Base-by-base conservation (phyloP, 1,140 invertebrate genomes). In the Potamilus streckersoni region DNA sequence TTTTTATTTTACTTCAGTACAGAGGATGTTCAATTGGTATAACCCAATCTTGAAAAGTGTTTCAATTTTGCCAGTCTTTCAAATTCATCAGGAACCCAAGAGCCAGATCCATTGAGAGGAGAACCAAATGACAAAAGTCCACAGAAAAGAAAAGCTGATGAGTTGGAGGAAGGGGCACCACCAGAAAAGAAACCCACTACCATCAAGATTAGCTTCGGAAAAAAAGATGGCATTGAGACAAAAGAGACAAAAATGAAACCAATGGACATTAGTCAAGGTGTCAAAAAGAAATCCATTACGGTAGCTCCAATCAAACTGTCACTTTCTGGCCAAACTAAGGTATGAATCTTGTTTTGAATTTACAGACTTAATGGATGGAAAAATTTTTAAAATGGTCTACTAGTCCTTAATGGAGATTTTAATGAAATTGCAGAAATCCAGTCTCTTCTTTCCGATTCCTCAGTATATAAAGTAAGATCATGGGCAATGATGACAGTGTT, bases 11-110 rank as follows among this genome's bases (percentile, higher is more conserved):
- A 49, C 38, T 49, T 49, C 38, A 49, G 38, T 49, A 49, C 38
- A 49, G 38, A 8, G 38, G 38, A 4, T 49, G 38, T 49, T 49
- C 38, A 49, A 49, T 49, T 49, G 38, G 38, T 49, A 49, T 49
- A 49, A 49, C 38, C 38, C 38, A 49, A 49, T 49, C 38, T 49
- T 49, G 38, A 49, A 49, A 49, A 49, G 38, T 49, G 38, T 49
- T 76, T 76, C 61, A 76, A 76, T 67, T 76, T 76, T 71, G 62
- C 67, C 74, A 76, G 74, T 76, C 67, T 76, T 69, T 76, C 38
- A 49, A 49, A 49, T 49, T 67, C 74, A 76, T 69, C 74, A 76
- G 74, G 74, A 49, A 49, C 38, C 38, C 38, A 49, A 49, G 38
- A 11, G 38, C 38, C 38, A 49, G 38, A 49, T 49, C 38, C 38